These are phyloP conservation scores for Stenolophus ochropezus DNA, from an alignment of 2,888 invertebrate species.

Conservation along the genomic window DNA sequence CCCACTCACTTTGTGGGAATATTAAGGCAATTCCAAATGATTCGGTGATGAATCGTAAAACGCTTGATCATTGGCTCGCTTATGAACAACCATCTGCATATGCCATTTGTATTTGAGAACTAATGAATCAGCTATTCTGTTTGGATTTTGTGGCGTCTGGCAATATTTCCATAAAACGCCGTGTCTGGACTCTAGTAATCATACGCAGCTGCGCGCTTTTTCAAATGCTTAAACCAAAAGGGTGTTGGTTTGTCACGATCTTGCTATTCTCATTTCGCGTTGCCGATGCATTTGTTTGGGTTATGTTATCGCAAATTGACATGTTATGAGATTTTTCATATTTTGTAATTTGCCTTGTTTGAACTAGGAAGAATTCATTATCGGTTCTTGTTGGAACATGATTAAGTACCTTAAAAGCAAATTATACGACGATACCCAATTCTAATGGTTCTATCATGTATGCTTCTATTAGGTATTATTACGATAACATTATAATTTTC, in stretches of 20 bases:
- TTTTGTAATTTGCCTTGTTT: too few relatives aligned
- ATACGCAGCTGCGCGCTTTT: constrained; percentile 25
- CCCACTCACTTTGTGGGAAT: background rate
- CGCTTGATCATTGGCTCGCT: constrained; percentile 12
- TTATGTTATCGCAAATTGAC: background rate
- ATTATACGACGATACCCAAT: too few relatives aligned
- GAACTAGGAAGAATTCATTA: too few relatives aligned
- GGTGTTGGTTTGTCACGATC: constrained; percentile 28
- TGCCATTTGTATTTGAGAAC: background rate
- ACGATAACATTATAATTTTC: too few relatives aligned
- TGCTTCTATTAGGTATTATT: too few relatives aligned
- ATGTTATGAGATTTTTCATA: too few relatives aligned
- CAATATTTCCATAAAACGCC: constrained; percentile 37
- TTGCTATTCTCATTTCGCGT: background rate
- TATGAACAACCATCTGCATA: constrained; percentile 23
- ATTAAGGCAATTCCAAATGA: background rate
- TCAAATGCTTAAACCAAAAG: constrained; percentile 34
- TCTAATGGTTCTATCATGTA: too few relatives aligned
- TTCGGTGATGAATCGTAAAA: background rate
- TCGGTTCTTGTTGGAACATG: too few relatives aligned
- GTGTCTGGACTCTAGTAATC: constrained; percentile 13
- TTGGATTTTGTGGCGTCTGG: constrained; percentile 20
- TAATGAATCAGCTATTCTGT: constrained; percentile 34
- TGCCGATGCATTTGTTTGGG: background rate
- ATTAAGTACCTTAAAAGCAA: too few relatives aligned